Percentiles rank a stretch among this genome's conserved stretches.
Conservation (phyloP, 2,113 vertebrate species). For the Pterocles burchelli region DNA sequence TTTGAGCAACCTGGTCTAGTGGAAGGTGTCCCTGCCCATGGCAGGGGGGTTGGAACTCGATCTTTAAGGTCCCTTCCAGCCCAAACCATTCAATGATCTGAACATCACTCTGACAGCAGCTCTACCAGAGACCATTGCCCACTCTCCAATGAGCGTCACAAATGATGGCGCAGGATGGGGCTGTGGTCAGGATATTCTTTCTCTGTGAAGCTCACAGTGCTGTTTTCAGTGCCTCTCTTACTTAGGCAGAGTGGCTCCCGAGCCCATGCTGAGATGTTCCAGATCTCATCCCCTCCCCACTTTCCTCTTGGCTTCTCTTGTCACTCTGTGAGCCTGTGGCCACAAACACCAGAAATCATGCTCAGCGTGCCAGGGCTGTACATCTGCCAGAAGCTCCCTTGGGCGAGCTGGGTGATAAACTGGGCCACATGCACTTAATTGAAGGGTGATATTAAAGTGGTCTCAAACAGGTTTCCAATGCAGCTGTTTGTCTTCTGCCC, state of each 20-base stretch:
- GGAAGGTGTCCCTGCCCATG: too few species aligned
- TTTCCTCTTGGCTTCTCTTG: neutral
- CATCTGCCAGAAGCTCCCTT: neutral
- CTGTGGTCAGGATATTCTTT: neutral
- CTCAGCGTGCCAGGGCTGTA: neutral
- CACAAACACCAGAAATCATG: neutral
- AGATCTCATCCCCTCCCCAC: neutral
- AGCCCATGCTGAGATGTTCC: neutral
- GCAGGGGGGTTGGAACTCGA: too few species aligned
- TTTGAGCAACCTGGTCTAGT: too few species aligned
- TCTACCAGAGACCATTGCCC: rapidly evolving
- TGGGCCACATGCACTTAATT: neutral
- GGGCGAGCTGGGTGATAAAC: neutral
- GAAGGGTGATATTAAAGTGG: neutral
- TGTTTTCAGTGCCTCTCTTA: neutral
- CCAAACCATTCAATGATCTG: neutral
- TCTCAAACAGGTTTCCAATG: neutral
- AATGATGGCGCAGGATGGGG: neutral
- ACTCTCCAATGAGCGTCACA: neutral
- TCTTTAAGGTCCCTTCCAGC: too few species aligned
- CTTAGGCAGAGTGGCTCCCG: neutral
- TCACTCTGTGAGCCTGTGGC: neutral
- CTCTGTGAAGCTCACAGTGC: neutral
- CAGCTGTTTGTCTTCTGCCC: neutral
- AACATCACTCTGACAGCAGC: neutral